Evolutionary conservation across 2,888 invertebrate genomes (phyloP).

Genomic region (Linyphia triangularis): DNA sequence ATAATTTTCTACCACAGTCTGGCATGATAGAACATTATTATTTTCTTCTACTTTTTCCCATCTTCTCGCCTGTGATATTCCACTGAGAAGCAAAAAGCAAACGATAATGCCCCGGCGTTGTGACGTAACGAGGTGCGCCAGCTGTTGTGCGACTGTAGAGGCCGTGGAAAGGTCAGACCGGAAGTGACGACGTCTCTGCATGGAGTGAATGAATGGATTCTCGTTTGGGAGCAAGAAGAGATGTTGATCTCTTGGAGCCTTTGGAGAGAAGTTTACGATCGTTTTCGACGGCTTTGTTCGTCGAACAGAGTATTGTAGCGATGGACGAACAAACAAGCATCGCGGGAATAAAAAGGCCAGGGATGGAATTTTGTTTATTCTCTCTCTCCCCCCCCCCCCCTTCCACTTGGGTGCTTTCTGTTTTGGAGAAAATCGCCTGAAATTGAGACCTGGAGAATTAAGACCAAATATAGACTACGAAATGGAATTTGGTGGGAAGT

Average conservation of each 20-base stretch:
- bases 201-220: slow-evolving; percentile 23
- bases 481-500: background rate
- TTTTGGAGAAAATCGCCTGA: background rate
- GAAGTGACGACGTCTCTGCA: slow-evolving; percentile 59
- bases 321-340: slow-evolving; percentile 25
- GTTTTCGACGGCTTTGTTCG: slow-evolving; percentile 33
- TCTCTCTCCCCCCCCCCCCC: no score
- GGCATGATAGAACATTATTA: no score
- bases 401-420: no score
- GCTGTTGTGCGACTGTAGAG: slow-evolving; percentile 68
- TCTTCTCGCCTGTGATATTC: slow-evolving; percentile 11
- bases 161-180: slow-evolving; percentile 74
- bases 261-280: slow-evolving; percentile 48
- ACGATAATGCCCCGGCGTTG: background rate
- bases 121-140: slow-evolving; percentile 71
- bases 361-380: no score
- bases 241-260: slow-evolving; percentile 59
- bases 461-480: background rate
- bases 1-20: no score
- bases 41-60: background rate
- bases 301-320: slow-evolving; percentile 9
- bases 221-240: slow-evolving; percentile 37
- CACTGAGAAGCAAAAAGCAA: background rate
- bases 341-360: background rate
- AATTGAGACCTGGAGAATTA: background rate